These are phyloP conservation scores for Scolopax bukidnonensis DNA, from an alignment of 2,797 vertebrate genomes.

Conservation along the genomic window DNA sequence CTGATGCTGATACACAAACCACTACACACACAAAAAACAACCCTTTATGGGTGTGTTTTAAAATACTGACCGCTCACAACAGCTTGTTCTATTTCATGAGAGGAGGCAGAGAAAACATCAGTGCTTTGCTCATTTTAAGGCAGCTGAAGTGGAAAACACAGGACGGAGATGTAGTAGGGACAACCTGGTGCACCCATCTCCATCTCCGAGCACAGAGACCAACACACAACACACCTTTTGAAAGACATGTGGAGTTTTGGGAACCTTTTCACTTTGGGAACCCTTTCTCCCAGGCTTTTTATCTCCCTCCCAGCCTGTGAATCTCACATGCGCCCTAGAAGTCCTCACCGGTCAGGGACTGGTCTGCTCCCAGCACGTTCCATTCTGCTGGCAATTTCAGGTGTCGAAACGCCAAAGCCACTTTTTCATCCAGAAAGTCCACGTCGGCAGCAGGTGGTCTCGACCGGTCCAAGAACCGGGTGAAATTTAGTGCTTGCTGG, in stretches of 20 bases:
- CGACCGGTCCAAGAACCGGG: constrained; percentile 87
- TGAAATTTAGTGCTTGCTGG: constrained; percentile 87
- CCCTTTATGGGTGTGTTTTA: not conserved
- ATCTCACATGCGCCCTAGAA: not conserved
- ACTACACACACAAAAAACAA: accelerated
- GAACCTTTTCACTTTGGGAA: not conserved
- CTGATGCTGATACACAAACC: not conserved
- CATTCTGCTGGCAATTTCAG: constrained; percentile 87
- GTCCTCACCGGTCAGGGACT: constrained; percentile 72
- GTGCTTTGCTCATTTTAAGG: not conserved
- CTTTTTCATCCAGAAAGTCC: constrained; percentile 88
- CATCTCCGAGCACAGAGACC: not conserved
- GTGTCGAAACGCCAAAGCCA: constrained; percentile 91
- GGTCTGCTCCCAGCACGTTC: constrained; percentile 87
- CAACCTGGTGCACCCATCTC: not conserved
- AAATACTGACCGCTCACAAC: not conserved
- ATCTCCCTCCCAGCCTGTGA: not conserved
- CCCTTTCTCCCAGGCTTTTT: not conserved
- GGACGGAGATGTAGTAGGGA: not conserved
- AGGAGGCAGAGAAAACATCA: not conserved
- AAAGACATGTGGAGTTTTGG: accelerated
- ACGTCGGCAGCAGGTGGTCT: constrained; percentile 87
- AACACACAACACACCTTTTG: not conserved
- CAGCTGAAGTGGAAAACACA: not conserved
- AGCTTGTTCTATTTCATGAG: accelerated